Conservation (phyloP, 2,888 invertebrate genomes). For the Dorcus parallelipipedus region DNA sequence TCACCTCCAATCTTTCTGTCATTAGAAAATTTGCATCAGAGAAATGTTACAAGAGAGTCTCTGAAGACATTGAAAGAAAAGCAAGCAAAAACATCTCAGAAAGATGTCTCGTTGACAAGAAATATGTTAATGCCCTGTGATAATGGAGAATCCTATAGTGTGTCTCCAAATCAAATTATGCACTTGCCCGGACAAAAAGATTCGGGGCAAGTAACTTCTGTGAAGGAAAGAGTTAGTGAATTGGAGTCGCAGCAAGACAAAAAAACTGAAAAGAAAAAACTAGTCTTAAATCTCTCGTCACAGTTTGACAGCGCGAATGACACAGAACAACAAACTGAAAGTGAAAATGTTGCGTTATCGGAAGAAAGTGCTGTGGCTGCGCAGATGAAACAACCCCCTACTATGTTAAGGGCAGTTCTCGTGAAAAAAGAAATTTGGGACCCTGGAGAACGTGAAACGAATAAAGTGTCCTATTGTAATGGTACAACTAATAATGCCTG, state of each 20-base stretch:
- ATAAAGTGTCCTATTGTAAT: slow-evolving; percentile 20
- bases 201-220: slow-evolving; percentile 45
- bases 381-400: slow-evolving; percentile 29
- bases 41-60: slow-evolving; percentile 31
- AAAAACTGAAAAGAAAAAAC: slow-evolving; percentile 40
- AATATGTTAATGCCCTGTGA: slow-evolving; percentile 83
- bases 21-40: slow-evolving; percentile 59
- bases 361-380: slow-evolving; percentile 21
- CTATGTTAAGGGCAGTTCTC: slow-evolving; percentile 36
- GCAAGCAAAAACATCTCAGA: slow-evolving; percentile 23
- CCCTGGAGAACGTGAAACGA: slow-evolving; percentile 54
- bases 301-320: slow-evolving; percentile 50
- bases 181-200: slow-evolving; percentile 59
- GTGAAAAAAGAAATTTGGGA: slow-evolving; percentile 66
- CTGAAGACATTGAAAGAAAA: slow-evolving; percentile 19
- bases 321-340: background rate
- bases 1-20: slow-evolving; percentile 62
- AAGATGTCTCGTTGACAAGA: slow-evolving; percentile 49
- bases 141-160: slow-evolving; percentile 83
- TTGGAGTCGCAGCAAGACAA: slow-evolving; percentile 59
- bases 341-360: slow-evolving; percentile 20
- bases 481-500: slow-evolving; percentile 43
- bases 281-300: slow-evolving; percentile 56
- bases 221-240: slow-evolving; percentile 70
- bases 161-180: slow-evolving; percentile 86